A percentile compares a stretch with the other conserved stretches of the same genome.
Evolutionary conservation across 2,888 invertebrate genomes (phyloP).

Genomic region (Acronicta psi): DNA sequence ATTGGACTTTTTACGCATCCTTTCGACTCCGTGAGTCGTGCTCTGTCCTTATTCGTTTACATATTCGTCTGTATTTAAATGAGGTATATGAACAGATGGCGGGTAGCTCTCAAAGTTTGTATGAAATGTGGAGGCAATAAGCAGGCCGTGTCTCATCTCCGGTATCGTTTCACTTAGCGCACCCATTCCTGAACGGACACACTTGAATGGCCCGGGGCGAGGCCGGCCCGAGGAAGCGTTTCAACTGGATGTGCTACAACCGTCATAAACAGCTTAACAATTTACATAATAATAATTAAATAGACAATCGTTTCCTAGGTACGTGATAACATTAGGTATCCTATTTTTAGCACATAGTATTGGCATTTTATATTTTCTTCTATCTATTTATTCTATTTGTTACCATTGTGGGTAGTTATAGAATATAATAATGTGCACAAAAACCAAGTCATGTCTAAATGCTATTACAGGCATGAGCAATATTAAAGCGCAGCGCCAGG

Average conservation of each 20-base stretch:
- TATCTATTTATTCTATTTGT: constrained; percentile 14
- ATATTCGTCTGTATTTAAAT: constrained; percentile 6
- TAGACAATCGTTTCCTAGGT: constrained; percentile 49
- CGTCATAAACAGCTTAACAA: constrained; percentile 51
- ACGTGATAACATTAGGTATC: no score
- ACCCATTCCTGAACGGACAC: constrained; percentile 72
- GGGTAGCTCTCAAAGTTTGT: constrained; percentile 55
- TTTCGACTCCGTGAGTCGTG: no score
- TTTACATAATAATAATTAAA: constrained; percentile 58
- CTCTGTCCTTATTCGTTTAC: background rate
- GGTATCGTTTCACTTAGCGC: constrained; percentile 80
- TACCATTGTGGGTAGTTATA: constrained; percentile 6
- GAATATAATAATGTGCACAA: background rate
- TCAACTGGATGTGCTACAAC: constrained; percentile 52
- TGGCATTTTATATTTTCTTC: constrained; percentile 23
- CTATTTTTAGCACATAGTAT: constrained; percentile 22
- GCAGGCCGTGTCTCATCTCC: constrained; percentile 74
- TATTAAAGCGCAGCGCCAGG: constrained; percentile 35
- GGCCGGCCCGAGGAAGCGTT: constrained; percentile 55
- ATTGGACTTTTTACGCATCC: background rate
- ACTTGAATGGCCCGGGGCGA: constrained; percentile 66
- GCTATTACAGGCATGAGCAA: constrained; percentile 31
- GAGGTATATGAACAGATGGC: constrained; percentile 35
- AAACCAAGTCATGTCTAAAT: constrained; percentile 20
- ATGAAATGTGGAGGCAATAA: constrained; percentile 67